Evolutionary conservation across 2,113 vertebrate species (phyloP), one percentile per base, ranked within the genome.

Genomic region (Calyptommatus sinebrachiatus): DNA sequence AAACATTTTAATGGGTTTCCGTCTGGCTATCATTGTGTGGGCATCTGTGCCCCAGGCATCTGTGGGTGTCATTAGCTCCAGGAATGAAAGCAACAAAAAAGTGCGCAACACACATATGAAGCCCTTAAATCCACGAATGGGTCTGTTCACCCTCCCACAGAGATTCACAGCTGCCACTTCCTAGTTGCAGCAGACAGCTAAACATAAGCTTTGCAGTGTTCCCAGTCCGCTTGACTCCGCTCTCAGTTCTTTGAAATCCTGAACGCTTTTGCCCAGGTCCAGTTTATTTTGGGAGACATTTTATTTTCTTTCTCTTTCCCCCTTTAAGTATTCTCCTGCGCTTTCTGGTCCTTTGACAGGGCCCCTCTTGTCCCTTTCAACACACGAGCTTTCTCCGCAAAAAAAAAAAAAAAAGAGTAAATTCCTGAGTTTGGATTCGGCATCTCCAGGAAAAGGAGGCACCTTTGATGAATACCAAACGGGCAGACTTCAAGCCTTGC

Each of bases 381-480:
- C 74, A 76, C 80, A 80, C 41, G 76, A 86, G 87, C 84, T 86
- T 84, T 76, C 41, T 84, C 76, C 76, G 50, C n/a, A n/a, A n/a
- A n/a, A n/a, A n/a, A n/a, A n/a, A n/a, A n/a, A n/a, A n/a, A n/a
- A n/a, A 69, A 70, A 83, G 88, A 80, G 76, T n/a, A 68, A 81
- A 91, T 86, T 35, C 78, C 93, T 85, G 89, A 90, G 88, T 89
- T 83, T 86, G 88, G 82, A 1, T 48, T 2, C 1, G 82, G 85
- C 80, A 83, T 0, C 53, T 46, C 63, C 1, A 1, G 88, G 85
- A 22, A 76, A 48, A 83, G 79, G 88, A 82, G 89, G 85, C 71
- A 85, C 89, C 90, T 95, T 92, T 94, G 94, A 95, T 92, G 91
- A 87, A 70, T 0, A 62, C 91, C 90, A 84, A 89, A 84, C 85